A percentile compares a stretch with the other conserved stretches of the same genome.
Conservation (phyloP, 1,140 invertebrate genomes). For the Eurosta solidaginis region DNA sequence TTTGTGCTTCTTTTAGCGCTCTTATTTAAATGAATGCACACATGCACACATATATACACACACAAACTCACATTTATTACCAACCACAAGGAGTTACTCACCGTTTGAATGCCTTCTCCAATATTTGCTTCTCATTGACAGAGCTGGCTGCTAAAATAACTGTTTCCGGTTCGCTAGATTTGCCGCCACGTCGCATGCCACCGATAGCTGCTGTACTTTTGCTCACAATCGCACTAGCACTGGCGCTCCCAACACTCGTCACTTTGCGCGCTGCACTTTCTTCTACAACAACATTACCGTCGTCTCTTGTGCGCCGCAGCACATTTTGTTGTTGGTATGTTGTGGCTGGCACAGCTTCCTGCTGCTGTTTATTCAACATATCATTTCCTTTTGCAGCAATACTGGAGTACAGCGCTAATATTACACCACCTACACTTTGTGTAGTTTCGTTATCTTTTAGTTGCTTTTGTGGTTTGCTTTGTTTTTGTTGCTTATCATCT, state of each 20-base stretch:
- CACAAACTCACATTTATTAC: neutral
- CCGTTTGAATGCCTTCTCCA: slow-evolving; percentile 58
- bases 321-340: slow-evolving; percentile 9
- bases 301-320: neutral
- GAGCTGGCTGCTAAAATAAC: slow-evolving; percentile 59
- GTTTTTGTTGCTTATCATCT: slow-evolving; percentile 28
- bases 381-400: slow-evolving; percentile 7
- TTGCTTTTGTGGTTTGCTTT: neutral
- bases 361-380: slow-evolving; percentile 21
- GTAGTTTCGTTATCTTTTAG: neutral
- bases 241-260: neutral
- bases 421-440: neutral
- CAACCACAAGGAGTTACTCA: slow-evolving; percentile 38
- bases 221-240: neutral
- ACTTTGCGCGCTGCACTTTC: neutral
- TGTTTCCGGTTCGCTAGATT: slow-evolving; percentile 53
- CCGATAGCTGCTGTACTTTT: neutral
- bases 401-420: neutral
- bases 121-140: slow-evolving; percentile 58
- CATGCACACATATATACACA: neutral
- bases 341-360: slow-evolving; percentile 1
- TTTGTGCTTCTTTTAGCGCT: too few relatives aligned
- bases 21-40: too few relatives aligned
- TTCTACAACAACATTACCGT: too few relatives aligned
- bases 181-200: neutral